Conservation (phyloP, 2,888 invertebrate species). For the Torymus auratus region DNA sequence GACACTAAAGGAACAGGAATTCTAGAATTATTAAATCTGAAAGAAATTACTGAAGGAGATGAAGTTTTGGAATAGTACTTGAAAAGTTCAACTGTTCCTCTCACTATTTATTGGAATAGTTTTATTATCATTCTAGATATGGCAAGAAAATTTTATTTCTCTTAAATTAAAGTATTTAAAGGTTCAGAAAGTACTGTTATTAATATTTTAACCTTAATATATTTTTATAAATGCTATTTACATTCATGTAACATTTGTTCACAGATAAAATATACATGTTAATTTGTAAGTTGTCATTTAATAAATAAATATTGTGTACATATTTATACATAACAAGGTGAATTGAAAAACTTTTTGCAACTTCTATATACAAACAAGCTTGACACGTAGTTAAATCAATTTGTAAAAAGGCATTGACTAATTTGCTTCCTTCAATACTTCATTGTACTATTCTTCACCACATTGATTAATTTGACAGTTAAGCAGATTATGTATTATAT, state of each 20-base stretch:
- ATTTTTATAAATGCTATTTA: slow-evolving; percentile 59
- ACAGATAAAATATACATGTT: slow-evolving; percentile 52
- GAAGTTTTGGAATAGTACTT: slow-evolving; percentile 82
- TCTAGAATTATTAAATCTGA: slow-evolving; percentile 92
- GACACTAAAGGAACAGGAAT: slow-evolving; percentile 93
- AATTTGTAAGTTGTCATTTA: slow-evolving; percentile 57
- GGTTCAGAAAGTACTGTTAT: slow-evolving; percentile 33
- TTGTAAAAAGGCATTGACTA: slow-evolving; percentile 44
- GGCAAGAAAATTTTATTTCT: neutral
- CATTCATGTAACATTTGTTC: slow-evolving; percentile 49
- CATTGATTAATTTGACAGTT: slow-evolving; percentile 32
- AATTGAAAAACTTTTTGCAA: slow-evolving; percentile 40
- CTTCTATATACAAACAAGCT: slow-evolving; percentile 57
- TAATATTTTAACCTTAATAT: slow-evolving; percentile 50
- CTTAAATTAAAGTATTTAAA: slow-evolving; percentile 60
- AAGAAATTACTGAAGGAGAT: slow-evolving; percentile 93
- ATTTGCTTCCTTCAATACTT: slow-evolving; percentile 40
- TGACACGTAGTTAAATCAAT: slow-evolving; percentile 28
- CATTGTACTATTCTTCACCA: slow-evolving; percentile 40
- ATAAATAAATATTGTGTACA: slow-evolving; percentile 60
- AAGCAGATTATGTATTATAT: slow-evolving; percentile 20
- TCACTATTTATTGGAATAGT: neutral
- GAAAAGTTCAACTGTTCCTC: slow-evolving; percentile 59
- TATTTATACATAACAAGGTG: slow-evolving; percentile 58
- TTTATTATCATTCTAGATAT: slow-evolving; percentile 4